Evolutionary conservation across 23 tunicate genomes (phyloP).

Genomic region (Ciona savignyi): DNA sequence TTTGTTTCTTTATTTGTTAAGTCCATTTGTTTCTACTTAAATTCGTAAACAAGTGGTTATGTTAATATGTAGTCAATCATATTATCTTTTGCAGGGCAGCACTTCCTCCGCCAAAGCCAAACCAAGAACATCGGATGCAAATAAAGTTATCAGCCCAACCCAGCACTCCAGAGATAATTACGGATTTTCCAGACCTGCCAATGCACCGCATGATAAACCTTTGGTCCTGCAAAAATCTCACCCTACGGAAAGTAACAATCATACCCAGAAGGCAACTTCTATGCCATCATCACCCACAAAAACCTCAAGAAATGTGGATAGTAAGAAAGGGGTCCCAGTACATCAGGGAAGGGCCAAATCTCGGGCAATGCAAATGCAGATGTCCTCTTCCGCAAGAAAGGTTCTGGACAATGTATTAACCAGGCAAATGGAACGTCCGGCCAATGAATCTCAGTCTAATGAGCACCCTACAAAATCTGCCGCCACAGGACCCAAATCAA

Average conservation of each 20-base stretch:
- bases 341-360: conserved; percentile 25
- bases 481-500: not conserved
- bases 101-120: not conserved
- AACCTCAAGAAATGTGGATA: not conserved
- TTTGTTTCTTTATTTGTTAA: too few relatives aligned
- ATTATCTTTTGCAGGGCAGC: not conserved
- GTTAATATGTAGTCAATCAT: too few relatives aligned
- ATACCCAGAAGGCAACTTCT: not conserved
- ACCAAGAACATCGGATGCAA: not conserved
- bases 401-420: conserved; percentile 41
- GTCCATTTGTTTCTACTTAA: too few relatives aligned
- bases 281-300: not conserved
- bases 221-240: not conserved
- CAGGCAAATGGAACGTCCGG: conserved; percentile 35
- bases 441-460: not conserved
- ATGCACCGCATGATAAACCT: not conserved
- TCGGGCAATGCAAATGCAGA: conserved; percentile 39
- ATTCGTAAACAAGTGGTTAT: too few relatives aligned
- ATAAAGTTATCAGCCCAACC: not conserved
- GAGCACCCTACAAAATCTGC: not conserved
- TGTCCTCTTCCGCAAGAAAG: conserved; percentile 55
- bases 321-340: conserved; percentile 6
- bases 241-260: not conserved
- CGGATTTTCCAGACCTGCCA: not conserved
- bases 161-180: not conserved